These are phyloP conservation scores for Ptyas mucosa DNA, from an alignment of 2,113 vertebrate genomes.

Conservation along the genomic window DNA sequence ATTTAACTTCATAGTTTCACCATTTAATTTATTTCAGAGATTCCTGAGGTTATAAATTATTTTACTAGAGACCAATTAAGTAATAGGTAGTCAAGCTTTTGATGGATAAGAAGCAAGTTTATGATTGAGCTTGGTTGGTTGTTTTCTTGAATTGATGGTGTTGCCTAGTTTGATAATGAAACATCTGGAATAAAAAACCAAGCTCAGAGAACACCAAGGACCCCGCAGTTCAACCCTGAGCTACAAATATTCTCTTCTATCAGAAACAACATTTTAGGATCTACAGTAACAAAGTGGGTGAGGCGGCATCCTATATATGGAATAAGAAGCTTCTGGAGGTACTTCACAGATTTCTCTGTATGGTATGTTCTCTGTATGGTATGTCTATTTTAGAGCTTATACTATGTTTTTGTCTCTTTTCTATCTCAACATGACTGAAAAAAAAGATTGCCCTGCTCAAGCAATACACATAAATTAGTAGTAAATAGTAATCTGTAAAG, in stretches of 20 bases:
- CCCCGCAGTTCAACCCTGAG: not conserved
- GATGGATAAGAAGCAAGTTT: not conserved
- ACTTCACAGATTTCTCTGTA: not conserved
- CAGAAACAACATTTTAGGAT: not conserved
- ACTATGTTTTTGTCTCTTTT: not conserved
- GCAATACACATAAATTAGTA: not conserved
- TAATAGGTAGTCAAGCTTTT: not conserved
- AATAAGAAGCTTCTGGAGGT: not conserved
- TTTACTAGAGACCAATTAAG: not conserved
- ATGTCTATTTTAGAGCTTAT: not conserved
- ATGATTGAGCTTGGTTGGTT: too few species aligned
- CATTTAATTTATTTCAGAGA: not conserved
- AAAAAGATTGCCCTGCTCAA: not conserved
- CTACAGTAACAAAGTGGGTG: not conserved
- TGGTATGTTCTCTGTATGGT: not conserved
- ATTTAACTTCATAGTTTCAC: not conserved
- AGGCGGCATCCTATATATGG: not conserved
- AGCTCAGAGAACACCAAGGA: not conserved
- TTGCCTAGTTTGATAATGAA: not conserved
- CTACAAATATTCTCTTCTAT: not conserved
- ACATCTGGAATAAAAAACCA: not conserved
- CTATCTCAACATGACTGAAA: not conserved
- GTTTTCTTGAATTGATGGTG: too few species aligned
- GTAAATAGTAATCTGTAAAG: not conserved
- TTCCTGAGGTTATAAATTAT: not conserved